Conservation (phyloP, 2,888 invertebrate genomes). For the Neoaliturus tenellus region DNA sequence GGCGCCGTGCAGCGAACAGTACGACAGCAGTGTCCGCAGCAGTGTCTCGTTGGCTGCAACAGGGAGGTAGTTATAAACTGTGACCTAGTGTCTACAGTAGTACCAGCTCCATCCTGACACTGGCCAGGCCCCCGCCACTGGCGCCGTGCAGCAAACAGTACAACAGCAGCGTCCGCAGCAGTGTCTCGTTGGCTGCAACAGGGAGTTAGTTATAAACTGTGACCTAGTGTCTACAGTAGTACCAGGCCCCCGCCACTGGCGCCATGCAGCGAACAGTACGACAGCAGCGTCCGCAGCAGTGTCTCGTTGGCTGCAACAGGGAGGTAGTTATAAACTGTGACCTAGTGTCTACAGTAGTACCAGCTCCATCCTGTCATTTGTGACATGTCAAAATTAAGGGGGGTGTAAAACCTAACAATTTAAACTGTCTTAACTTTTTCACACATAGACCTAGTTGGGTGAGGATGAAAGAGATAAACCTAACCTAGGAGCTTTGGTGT, state of each 20-base stretch:
- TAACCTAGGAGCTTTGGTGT: too few species aligned
- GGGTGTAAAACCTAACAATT: too few species aligned
- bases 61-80: too few species aligned
- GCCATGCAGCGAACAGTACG: conserved; percentile 97
- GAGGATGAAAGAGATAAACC: too few species aligned
- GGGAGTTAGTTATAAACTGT: not conserved
- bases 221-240: conserved; percentile 77
- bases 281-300: conserved; percentile 92
- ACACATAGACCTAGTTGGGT: too few species aligned
- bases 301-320: conserved; percentile 91
- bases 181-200: conserved; percentile 94
- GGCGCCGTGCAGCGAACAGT: conserved; percentile 97
- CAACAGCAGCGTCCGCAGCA: conserved; percentile 93
- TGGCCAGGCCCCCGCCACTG: conserved; percentile 94
- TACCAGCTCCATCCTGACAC: conserved; percentile 97
- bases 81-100: too few species aligned
- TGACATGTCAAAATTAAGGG: too few species aligned
- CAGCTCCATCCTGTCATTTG: too few species aligned
- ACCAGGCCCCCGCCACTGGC: conserved; percentile 96
- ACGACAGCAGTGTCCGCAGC: conserved; percentile 93
- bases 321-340: too few species aligned
- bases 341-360: too few species aligned
- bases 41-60: conserved; percentile 93
- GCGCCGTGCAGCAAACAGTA: conserved; percentile 98
- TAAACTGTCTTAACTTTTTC: too few species aligned